Base-by-base conservation (phyloP, 2,797 vertebrate genomes). In the Macropus fuliginosus region DNA sequence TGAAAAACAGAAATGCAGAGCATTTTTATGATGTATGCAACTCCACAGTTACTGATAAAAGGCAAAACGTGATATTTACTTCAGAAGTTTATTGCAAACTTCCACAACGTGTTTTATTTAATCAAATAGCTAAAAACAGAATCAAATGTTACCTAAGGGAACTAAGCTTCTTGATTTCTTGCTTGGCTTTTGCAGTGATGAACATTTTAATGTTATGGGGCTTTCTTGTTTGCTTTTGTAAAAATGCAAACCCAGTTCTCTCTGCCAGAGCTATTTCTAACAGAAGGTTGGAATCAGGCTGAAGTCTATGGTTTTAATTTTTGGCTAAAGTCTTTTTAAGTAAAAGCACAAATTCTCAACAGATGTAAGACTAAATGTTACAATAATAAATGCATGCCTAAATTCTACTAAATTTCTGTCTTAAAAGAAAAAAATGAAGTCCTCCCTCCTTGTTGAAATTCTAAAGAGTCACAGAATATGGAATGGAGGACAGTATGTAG, bases 41-140 rank as follows among this genome's bases (percentile, higher is more conserved):
- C 92, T 91, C 57, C 28, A 52, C 2, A 92, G 59, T 92, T 96
- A 28, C n/a, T 92, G 54, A 97, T 92, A 97, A 93, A 96, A 98
- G 92, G 46, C 91, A 96, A 97, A 56, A 95, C 91, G 94, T 74
- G 89, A 97, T 96, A 92, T 91, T 97, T 92, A 97, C 97, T 97
- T 98, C 31, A 59, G 46, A 95, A 97, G 97, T 91, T 94, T 96
- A 96, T 87, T 40, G 95, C 81, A 52, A 95, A 94, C 55, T 95
- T 98, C 18, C 24, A 54, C 92, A 93, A 94, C 91, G 66, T 52
- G 11, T 95, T 55, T 98, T 93, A 98, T 14, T 92, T 96, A 94
- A 97, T 94, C 96, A 98, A 94, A 54, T 92, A 16, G 54, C 93
- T 50, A 40, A 90, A 94, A 94, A 57, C 46, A 57, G 18, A 56